phyloP scores from a whole-genome alignment of 2,113 vertebrate genomes.

The Amblyornis subalaris region DNA sequence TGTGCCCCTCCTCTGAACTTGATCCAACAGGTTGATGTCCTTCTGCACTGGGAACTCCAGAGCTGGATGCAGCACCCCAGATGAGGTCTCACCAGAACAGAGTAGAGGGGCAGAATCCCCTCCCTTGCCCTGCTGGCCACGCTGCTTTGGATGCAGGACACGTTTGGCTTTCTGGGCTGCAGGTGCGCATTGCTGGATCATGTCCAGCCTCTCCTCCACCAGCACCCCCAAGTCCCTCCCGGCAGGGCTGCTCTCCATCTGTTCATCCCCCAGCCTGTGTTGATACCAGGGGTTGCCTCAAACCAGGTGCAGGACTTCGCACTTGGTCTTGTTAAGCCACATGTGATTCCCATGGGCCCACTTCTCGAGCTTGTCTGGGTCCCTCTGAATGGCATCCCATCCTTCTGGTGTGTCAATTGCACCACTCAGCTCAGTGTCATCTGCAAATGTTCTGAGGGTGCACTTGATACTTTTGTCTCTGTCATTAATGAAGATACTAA shows the following conservation, averaged over 20 bases:
- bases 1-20: neutral
- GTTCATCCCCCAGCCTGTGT: neutral
- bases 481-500: neutral
- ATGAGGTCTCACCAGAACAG: neutral
- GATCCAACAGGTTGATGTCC: accelerated
- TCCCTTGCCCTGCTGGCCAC: neutral
- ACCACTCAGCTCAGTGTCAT: neutral
- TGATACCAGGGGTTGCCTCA: neutral
- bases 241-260: neutral
- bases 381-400: accelerated
- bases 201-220: neutral
- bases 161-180: neutral
- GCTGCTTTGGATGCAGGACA: neutral
- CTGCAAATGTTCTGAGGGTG: neutral
- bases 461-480: accelerated
- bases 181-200: neutral
- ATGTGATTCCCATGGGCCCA: neutral
- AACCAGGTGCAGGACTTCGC: neutral
- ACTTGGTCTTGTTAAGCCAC: neutral
- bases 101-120: neutral
- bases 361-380: neutral
- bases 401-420: accelerated
- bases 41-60: neutral
- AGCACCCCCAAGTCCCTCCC: neutral
- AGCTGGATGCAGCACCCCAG: neutral